A percentile compares a stretch with the other conserved stretches of the same genome.
Evolutionary conservation across 1,140 invertebrate genomes (phyloP).

Genomic region (Drosophila bocki): DNA sequence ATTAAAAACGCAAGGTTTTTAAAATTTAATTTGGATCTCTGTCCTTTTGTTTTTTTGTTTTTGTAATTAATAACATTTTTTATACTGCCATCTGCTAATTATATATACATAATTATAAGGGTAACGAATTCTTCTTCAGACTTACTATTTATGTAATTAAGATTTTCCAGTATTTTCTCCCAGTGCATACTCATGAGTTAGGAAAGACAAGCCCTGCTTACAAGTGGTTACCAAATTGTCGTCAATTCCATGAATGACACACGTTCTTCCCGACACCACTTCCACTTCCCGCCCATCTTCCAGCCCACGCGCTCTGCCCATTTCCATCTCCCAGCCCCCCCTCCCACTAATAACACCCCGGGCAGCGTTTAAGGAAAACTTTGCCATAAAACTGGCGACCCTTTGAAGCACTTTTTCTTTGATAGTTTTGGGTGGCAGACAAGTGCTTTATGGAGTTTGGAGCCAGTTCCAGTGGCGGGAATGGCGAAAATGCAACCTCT

Average conservation of each 20-base stretch:
- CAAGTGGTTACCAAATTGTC: slow-evolving; percentile 68
- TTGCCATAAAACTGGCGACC: slow-evolving; percentile 48
- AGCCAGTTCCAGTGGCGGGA: slow-evolving; percentile 26
- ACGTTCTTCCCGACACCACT: slow-evolving; percentile 29
- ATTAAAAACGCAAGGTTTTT: too few relatives aligned
- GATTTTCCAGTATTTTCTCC: neutral
- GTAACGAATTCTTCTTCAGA: neutral
- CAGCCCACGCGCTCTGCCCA: slow-evolving; percentile 1
- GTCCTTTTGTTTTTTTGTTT: too few relatives aligned
- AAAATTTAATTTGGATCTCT: too few relatives aligned
- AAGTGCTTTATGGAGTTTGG: slow-evolving; percentile 49
- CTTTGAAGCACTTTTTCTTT: slow-evolving; percentile 29
- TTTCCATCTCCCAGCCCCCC: slow-evolving; percentile 1
- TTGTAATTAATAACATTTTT: neutral
- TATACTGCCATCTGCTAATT: neutral
- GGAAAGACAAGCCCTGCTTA: slow-evolving; percentile 49
- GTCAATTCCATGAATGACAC: slow-evolving; percentile 58
- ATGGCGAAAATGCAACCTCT: slow-evolving; percentile 50
- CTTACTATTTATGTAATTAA: neutral
- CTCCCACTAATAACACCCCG: slow-evolving; percentile 13
- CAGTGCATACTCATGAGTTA: slow-evolving; percentile 12
- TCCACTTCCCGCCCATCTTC: slow-evolving; percentile 8
- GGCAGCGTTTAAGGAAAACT: slow-evolving; percentile 51
- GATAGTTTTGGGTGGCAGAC: slow-evolving; percentile 53
- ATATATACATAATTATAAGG: too few relatives aligned